Base-by-base conservation (phyloP, 2,113 vertebrate genomes). In the Pseudopipra pipra region DNA sequence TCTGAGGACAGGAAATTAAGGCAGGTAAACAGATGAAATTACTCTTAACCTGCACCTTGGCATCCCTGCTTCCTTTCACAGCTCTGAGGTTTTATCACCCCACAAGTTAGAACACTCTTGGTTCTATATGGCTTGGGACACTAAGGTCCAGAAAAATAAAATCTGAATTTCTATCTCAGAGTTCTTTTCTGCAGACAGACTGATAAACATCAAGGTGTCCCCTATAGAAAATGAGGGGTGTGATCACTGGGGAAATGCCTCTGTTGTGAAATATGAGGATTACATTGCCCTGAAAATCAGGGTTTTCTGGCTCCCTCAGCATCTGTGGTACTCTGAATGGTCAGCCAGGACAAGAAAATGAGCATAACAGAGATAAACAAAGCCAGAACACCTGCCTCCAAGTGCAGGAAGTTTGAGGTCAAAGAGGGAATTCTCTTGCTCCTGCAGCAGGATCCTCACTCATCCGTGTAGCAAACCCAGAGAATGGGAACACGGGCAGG, bases 261-360 rank as follows among this genome's bases (percentile, higher is more conserved):
- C 35, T 3, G 1, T 47, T 80, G 35, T 25, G 59, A 86, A 77
- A 80, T 8, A 17, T 0, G 9, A 92, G 33, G 39, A n/a, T 67
- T 18, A 51, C 7, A 2, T 12, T 30, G 43, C 61, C 70, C 63
- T 54, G 39, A 75, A 76, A 54, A 56, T 58, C 82, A 72, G 71
- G 44, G 62, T 12, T 90, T 85, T 68, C 62, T 47, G n/a, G 66
- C 67, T 94, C 74, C 66, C 47, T 75, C 61, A 63, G 72, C 51
- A 41, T 65, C 41, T 0, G 0, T 4, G 9, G 55, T 31, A n/a
- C 56, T 74, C 47, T 0, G 0, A 73, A 72, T 88, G 37, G 58
- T 75, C 85, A 79, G 44, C 31, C 62, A 83, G 61, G 79, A 5
- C 24, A 67, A 65, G 75, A 51, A 78, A 73, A 66, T 2, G 8